Evolutionary conservation across 92 coral and sea anemone genomes (phyloP), one percentile per base, ranked within the genome.

Genomic region (Isaurus tuberculatus): DNA sequence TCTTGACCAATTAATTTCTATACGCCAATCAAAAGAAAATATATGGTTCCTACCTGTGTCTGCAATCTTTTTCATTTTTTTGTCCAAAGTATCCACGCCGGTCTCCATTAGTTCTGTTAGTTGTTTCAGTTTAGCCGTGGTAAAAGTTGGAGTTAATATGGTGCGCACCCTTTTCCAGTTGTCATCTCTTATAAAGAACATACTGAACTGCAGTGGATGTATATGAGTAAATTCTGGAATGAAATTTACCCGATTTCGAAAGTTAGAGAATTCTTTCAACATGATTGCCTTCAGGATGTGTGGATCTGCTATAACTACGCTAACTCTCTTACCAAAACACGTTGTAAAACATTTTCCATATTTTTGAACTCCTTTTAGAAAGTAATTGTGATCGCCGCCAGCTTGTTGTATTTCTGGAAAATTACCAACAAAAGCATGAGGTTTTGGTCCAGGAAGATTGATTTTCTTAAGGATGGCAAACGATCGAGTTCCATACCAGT

Each of bases 21-120:
- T n/a, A n/a, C n/a, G n/a, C n/a, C n/a, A n/a, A n/a, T n/a, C n/a
- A n/a, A 5, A 0, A 11, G 53, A 8, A 11, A 46, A 11, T 1
- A 46, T 2, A 5, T 9, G 15, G 16, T 69, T 49, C 78, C 13
- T 72, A 72, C 78, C 78, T 11, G 78, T 72, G 57, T 72, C 78
- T 3, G 78, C 78, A 20, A 72, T 15, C 32, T 40, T 20, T 44
- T 72, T 72, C 17, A 72, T 22, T 72, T 72, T 72, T 25, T 72
- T 40, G 32, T 72, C 32, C 57, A 72, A 28, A 22, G 78, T 72
- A 46, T 42, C 58, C 23, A 28, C 78, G 30, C 57, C 78, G 5
- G 10, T 60, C n/a, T 72, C 78, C 78, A 72, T 72, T 46, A 72
- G n/a, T n/a, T n/a, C n/a, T n/a, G n/a, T n/a, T n/a, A n/a, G n/a